phyloP scores from a whole-genome alignment of 2,888 invertebrate genomes.

The Halocaridina rubra region DNA sequence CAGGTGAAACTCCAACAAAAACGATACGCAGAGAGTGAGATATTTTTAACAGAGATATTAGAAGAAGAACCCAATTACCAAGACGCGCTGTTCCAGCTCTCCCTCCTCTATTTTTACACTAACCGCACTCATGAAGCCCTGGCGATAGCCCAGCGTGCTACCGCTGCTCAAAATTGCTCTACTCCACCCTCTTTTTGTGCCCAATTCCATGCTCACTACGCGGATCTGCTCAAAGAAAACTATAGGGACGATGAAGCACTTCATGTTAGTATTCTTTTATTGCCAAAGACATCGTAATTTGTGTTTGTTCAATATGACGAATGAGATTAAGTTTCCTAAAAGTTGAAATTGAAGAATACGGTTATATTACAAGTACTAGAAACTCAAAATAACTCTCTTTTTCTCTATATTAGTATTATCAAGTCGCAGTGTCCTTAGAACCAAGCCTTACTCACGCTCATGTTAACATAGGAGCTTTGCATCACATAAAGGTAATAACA shows the following conservation, averaged over 20 bases:
- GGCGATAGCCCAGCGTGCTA: background rate
- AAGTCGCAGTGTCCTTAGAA: slow-evolving; percentile 32
- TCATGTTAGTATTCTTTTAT: slow-evolving; percentile 4
- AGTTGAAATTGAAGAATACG: too few relatives aligned
- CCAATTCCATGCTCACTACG: slow-evolving; percentile 42
- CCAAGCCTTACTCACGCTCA: slow-evolving; percentile 39
- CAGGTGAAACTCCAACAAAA: slow-evolving; percentile 47
- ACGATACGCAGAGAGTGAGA: slow-evolving; percentile 27
- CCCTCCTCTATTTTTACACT: slow-evolving; percentile 41
- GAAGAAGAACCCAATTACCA: slow-evolving; percentile 9
- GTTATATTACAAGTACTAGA: too few relatives aligned
- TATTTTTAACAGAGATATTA: slow-evolving; percentile 14
- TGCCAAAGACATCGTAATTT: too few relatives aligned
- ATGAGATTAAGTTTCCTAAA: too few relatives aligned
- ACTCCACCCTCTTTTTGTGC: slow-evolving; percentile 29
- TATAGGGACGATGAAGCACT: slow-evolving; percentile 20
- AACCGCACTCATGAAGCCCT: slow-evolving; percentile 45
- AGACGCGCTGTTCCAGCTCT: slow-evolving; percentile 53
- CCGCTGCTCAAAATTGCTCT: slow-evolving; percentile 20
- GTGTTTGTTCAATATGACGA: too few relatives aligned
- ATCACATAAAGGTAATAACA: slow-evolving; percentile 60
- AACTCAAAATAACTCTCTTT: too few relatives aligned
- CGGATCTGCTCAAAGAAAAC: slow-evolving; percentile 30
- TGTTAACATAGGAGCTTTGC: slow-evolving; percentile 56
- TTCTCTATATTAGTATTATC: slow-evolving; percentile 30